Base-by-base conservation (phyloP, 2,113 vertebrate genomes). In the Pogonocichla stellata region DNA sequence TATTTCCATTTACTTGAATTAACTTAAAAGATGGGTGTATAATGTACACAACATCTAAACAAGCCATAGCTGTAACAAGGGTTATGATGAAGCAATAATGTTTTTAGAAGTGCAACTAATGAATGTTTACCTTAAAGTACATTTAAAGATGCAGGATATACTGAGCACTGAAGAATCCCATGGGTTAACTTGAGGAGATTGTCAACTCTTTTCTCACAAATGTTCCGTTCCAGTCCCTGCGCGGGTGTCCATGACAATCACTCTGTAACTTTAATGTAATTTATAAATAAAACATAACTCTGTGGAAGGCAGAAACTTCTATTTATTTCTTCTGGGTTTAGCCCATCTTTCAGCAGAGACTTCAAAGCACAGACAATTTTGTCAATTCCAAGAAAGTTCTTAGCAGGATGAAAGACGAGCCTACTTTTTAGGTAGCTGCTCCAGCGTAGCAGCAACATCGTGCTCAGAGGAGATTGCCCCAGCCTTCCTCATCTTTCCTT, bases 201-300 rank as follows among this genome's bases (percentile, higher is more conserved):
- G 93, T 96, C 96, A 93, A 71, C 79, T 70, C 79, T 78, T 88
- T 95, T 88, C 86, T 94, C 92, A 93, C 75, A 96, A 88, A 92
- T 79, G 75, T 95, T 95, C 85, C 93, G 80, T 90, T 77, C 56
- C 69, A 88, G 75, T 94, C 93, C 82, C 80, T 92, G 90, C 18
- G 75, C 75, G 92, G 94, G 92, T 96, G 94, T 96, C 95, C 92
- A 22, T 97, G 95, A 95, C 95, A 96, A 97, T 96, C 94, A 93
- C 62, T 94, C 87, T 83, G 42, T 88, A 96, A 93, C 54, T 96
- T 96, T 95, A 95, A 93, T 92, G 85, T 96, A 94, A 78, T 94
- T 88, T 96, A 96, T 96, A 97, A 96, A 96, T 96, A 96, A 97
- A 96, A 95, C 94, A 94, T 96, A 95, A 78, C 85, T 95, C 95